A percentile compares a stretch with the other conserved stretches of the same genome.
phyloP scores from a whole-genome alignment of 2,113 vertebrate species.

The Tachysurus fulvidraco region DNA sequence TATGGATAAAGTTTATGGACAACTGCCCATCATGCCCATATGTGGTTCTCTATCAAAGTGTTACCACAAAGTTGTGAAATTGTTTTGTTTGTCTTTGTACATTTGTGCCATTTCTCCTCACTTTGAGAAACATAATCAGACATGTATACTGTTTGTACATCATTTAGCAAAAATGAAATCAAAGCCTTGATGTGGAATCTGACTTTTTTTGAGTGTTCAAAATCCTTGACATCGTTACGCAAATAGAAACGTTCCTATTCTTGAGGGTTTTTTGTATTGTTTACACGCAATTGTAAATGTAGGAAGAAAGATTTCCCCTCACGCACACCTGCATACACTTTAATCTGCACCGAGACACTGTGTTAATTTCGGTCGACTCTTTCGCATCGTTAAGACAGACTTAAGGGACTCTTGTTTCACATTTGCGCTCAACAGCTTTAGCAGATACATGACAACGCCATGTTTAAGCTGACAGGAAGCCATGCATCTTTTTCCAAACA shows the following conservation, averaged over 20 bases:
- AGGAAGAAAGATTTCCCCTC: background rate
- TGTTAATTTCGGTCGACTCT: background rate
- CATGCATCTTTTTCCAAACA: conserved; percentile 17
- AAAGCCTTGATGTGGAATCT: background rate
- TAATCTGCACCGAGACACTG: background rate
- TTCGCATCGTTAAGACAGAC: background rate
- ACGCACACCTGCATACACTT: background rate
- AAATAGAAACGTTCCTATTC: background rate
- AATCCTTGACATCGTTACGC: background rate
- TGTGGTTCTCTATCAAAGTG: background rate
- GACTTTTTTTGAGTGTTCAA: background rate
- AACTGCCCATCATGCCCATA: background rate
- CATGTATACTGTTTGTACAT: background rate
- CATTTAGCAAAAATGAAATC: background rate
- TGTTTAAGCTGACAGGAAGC: conserved; percentile 6
- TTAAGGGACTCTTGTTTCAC: conserved; percentile 2
- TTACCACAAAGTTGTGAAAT: background rate
- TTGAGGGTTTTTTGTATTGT: background rate
- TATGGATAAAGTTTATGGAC: background rate
- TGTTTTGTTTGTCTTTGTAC: background rate
- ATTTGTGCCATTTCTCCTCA: background rate
- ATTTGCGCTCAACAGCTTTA: background rate
- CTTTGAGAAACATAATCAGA: background rate
- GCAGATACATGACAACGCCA: conserved; percentile 12
- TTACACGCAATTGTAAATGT: background rate